Evolutionary conservation across 2,888 invertebrate genomes (phyloP).

Genomic region (Gari tellinella): DNA sequence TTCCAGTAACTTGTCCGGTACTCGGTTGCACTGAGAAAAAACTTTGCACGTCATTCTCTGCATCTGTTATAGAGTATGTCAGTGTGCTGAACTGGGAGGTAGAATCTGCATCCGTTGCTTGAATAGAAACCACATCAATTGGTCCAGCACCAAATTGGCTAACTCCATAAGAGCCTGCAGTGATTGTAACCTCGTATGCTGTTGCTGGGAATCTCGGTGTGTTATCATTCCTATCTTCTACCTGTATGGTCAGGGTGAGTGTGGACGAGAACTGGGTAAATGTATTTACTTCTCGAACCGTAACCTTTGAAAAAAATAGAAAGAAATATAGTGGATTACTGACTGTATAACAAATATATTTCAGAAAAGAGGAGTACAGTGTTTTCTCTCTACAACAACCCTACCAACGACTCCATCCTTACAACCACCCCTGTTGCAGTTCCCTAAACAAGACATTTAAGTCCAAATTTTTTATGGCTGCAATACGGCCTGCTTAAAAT

Average conservation of each 20-base stretch:
- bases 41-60: constrained; percentile 56
- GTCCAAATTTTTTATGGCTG: too few relatives aligned
- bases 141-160: constrained; percentile 37
- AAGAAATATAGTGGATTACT: too few relatives aligned
- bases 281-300: too few relatives aligned
- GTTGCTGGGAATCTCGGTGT: constrained; percentile 70
- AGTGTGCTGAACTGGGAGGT: constrained; percentile 53
- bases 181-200: constrained; percentile 62
- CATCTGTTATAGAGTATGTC: constrained; percentile 66
- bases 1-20: constrained; percentile 57
- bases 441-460: too few relatives aligned
- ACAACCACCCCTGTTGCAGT: too few relatives aligned
- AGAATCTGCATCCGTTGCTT: constrained; percentile 62
- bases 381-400: too few relatives aligned
- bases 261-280: constrained; percentile 61
- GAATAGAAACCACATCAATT: constrained; percentile 31
- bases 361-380: too few relatives aligned
- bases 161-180: constrained; percentile 63
- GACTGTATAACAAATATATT: too few relatives aligned
- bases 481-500: too few relatives aligned
- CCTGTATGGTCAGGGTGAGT: constrained; percentile 66
- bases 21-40: constrained; percentile 63
- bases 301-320: too few relatives aligned
- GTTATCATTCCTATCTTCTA: constrained; percentile 79
- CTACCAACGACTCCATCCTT: too few relatives aligned